A percentile compares a stretch with the other conserved stretches of the same genome.
phyloP scores from a whole-genome alignment of 92 coral and sea anemone species.

The Umimayanthus chanpuru region DNA sequence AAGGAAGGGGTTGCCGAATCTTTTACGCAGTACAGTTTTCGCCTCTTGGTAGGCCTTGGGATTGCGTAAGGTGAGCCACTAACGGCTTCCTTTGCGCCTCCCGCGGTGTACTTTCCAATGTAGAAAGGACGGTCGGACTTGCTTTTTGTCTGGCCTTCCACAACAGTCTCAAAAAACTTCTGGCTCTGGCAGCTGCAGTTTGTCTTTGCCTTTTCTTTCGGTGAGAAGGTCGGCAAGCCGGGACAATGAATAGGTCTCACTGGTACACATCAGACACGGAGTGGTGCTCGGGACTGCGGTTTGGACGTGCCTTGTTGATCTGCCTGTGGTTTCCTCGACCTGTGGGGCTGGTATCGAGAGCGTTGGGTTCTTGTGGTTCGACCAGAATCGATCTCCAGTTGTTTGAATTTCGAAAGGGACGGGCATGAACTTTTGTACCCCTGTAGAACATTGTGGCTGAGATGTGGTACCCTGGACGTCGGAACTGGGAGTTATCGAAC shows the following conservation, averaged over 20 bases:
- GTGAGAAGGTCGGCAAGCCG: constrained; percentile 24
- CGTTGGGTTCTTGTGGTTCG: background rate
- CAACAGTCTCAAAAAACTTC: constrained; percentile 39
- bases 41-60: too few relatives aligned
- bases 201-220: constrained; percentile 22
- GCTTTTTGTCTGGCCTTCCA: constrained; percentile 33
- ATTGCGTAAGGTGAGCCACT: too few relatives aligned
- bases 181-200: constrained; percentile 38
- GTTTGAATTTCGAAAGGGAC: background rate
- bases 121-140: background rate
- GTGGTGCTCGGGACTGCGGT: too few relatives aligned
- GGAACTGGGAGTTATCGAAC: too few relatives aligned
- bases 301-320: background rate
- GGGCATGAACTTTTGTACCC: background rate
- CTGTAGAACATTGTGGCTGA: too few relatives aligned
- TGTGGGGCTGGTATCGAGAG: background rate
- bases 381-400: background rate
- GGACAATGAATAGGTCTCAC: constrained; percentile 10
- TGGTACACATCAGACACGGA: background rate
- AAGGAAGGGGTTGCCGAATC: too few relatives aligned
- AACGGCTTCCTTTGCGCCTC: too few relatives aligned
- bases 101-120: too few relatives aligned
- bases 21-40: too few relatives aligned
- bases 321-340: background rate
- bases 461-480: too few relatives aligned